phyloP scores from a whole-genome alignment of 2,888 invertebrate genomes.

The Hesperia comma region DNA sequence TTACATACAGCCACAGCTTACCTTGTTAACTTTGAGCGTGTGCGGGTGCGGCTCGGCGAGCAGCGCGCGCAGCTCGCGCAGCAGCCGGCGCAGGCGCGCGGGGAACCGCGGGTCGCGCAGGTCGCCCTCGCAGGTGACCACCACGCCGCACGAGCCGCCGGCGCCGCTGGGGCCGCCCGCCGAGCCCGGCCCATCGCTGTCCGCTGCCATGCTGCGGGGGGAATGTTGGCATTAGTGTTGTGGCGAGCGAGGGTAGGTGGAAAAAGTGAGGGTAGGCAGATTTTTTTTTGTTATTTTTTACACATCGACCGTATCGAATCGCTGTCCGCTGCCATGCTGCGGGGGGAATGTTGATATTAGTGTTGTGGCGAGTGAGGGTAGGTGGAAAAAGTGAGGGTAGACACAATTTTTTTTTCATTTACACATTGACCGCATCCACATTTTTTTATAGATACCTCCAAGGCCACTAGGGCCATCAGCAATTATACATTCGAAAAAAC shows the following conservation, averaged over 20 bases:
- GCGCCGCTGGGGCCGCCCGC: conserved; percentile 89
- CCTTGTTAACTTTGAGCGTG: conserved; percentile 87
- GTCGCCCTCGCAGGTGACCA: conserved; percentile 96
- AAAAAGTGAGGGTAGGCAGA: too few species aligned
- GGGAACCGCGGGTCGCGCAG: conserved; percentile 94
- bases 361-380: background rate
- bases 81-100: conserved; percentile 89
- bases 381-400: too few species aligned
- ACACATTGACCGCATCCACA: too few species aligned
- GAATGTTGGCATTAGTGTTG: background rate
- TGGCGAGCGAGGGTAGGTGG: background rate
- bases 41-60: conserved; percentile 85
- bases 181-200: conserved; percentile 89
- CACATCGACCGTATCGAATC: too few species aligned
- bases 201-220: conserved; percentile 88
- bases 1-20: too few species aligned
- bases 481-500: too few species aligned
- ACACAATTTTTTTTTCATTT: too few species aligned
- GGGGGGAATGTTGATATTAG: background rate
- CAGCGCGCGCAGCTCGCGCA: conserved; percentile 90
- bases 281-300: too few species aligned
- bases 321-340: conserved; percentile 92
- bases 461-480: too few species aligned
- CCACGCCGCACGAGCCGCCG: conserved; percentile 94
- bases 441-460: too few species aligned